These are phyloP conservation scores for Eutolmus rufibarbis DNA, from an alignment of 2,888 invertebrate genomes.

Conservation along the genomic window DNA sequence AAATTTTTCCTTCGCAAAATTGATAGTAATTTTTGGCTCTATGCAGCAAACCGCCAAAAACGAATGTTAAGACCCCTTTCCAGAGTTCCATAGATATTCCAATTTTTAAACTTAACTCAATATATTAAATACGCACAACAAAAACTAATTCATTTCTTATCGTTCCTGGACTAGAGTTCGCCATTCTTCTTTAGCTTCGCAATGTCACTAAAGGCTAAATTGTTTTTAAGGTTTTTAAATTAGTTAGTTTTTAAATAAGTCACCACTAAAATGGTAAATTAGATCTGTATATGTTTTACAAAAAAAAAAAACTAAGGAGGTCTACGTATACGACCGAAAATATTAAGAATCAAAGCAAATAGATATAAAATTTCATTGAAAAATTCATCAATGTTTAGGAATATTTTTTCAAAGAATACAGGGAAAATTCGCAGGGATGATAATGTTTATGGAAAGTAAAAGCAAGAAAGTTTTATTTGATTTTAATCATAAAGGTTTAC, in stretches of 20 bases:
- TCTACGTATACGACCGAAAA: not conserved
- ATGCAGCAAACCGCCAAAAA: not conserved
- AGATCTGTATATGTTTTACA: not conserved
- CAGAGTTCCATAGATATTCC: not conserved
- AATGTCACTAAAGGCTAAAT: slow-evolving; percentile 42
- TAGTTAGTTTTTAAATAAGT: not conserved
- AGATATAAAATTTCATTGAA: not conserved
- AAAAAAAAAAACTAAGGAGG: not conserved
- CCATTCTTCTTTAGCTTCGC: not conserved
- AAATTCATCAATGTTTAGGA: not conserved
- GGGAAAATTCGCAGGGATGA: not conserved
- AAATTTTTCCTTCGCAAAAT: not conserved
- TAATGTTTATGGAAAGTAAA: not conserved
- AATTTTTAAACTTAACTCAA: not conserved
- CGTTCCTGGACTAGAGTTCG: not conserved
- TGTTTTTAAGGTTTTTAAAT: not conserved
- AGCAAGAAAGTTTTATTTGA: not conserved
- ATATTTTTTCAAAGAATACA: not conserved
- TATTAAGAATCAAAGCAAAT: not conserved
- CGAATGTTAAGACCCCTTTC: not conserved
- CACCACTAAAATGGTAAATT: not conserved
- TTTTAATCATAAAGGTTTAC: not conserved
- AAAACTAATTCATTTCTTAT: not conserved
- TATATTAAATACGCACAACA: not conserved
- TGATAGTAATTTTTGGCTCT: not conserved